A percentile compares a stretch with the other conserved stretches of the same genome.
Conservation (phyloP, 2,797 vertebrate species). For the Cheirogaleus major region DNA sequence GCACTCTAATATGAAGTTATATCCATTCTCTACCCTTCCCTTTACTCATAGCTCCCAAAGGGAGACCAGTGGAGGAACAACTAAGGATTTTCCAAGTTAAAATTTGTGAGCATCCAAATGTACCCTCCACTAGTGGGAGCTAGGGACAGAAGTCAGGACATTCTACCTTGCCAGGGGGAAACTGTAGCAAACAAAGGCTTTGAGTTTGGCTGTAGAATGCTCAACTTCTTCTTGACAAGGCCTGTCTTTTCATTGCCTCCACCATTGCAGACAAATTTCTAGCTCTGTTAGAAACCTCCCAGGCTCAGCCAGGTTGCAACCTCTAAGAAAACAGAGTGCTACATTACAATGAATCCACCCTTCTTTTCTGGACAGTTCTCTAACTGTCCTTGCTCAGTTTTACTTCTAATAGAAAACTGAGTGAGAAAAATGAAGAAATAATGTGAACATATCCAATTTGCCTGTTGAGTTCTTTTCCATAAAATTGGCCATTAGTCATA, state of each 20-base stretch:
- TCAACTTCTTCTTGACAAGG: background rate
- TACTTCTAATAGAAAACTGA: slow-evolving; percentile 4
- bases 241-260: background rate
- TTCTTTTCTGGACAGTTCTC: background rate
- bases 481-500: background rate
- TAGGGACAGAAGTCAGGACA: background rate
- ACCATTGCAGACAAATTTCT: background rate
- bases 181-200: background rate
- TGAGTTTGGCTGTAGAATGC: background rate
- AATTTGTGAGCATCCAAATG: background rate
- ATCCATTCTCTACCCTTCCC: background rate
- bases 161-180: background rate
- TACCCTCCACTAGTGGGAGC: background rate
- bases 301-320: background rate
- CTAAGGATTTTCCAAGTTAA: background rate
- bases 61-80: background rate
- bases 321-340: background rate
- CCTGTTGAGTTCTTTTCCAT: slow-evolving; percentile 18
- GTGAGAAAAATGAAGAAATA: background rate
- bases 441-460: background rate
- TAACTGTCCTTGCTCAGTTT: background rate
- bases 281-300: background rate
- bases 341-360: accelerated
- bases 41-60: background rate
- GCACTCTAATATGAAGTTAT: background rate